Evolutionary conservation across 2,113 vertebrate genomes (phyloP).

Genomic region (Dasypus novemcinctus): DNA sequence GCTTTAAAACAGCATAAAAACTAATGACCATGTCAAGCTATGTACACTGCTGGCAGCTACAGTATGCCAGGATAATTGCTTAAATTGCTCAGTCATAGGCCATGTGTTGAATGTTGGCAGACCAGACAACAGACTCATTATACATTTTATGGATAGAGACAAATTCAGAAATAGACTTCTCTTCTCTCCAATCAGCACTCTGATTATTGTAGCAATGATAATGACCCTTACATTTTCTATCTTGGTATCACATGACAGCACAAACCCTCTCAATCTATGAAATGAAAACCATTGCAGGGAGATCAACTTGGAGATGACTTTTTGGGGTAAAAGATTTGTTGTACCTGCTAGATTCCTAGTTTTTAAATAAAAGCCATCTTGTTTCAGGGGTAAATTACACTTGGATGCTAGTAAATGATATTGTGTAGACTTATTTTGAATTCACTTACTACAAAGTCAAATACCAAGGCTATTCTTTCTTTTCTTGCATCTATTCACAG

Average conservation of each 20-base stretch:
- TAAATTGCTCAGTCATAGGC: conserved; percentile 78
- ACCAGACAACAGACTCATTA: conserved; percentile 66
- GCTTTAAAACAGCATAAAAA: conserved; percentile 84
- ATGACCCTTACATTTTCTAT: neutral
- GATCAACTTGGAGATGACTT: neutral
- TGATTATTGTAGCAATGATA: conserved; percentile 62
- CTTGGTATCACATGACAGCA: neutral
- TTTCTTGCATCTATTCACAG: neutral
- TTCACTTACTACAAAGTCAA: neutral
- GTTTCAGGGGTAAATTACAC: neutral
- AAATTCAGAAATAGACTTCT: conserved; percentile 13
- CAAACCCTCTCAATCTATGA: neutral
- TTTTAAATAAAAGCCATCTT: neutral
- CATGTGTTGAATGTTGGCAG: conserved; percentile 59
- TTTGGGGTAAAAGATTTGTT: neutral
- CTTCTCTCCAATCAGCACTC: conserved; percentile 39
- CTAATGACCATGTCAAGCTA: conserved; percentile 81
- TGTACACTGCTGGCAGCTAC: conserved; percentile 78
- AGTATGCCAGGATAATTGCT: conserved; percentile 78
- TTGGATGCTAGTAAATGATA: neutral
- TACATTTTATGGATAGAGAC: conserved; percentile 64
- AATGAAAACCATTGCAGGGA: neutral
- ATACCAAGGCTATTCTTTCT: neutral
- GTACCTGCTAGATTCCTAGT: neutral
- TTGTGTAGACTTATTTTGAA: neutral